These are phyloP conservation scores for Reticulitermes lucifugus DNA, from an alignment of 2,888 invertebrate species.

Conservation along the genomic window DNA sequence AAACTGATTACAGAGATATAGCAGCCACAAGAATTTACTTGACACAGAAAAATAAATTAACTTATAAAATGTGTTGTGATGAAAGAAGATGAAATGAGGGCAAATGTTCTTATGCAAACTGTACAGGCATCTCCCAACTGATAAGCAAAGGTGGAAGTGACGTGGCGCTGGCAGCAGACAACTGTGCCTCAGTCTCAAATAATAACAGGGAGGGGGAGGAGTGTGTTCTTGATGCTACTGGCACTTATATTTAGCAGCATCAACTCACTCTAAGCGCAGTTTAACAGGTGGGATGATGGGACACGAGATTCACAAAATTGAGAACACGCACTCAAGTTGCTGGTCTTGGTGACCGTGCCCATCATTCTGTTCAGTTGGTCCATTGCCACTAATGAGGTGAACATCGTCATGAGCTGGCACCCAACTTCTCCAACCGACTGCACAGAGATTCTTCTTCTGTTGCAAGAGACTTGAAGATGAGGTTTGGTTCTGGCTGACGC, in stretches of 20 bases:
- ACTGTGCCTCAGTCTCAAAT: conserved; percentile 18
- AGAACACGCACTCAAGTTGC: background rate
- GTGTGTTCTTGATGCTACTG: conserved; percentile 12
- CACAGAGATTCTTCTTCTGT: conserved; percentile 62
- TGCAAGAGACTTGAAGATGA: conserved; percentile 56
- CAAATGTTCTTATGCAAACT: background rate
- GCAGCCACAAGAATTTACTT: background rate
- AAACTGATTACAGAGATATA: background rate
- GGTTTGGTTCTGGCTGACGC: conserved; percentile 58
- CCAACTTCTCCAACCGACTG: conserved; percentile 60
- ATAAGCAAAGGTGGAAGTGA: conserved; percentile 9
- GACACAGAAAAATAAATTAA: conserved; percentile 17
- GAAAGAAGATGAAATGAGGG: conserved; percentile 11
- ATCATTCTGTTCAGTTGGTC: background rate
- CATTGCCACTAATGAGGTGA: conserved; percentile 47
- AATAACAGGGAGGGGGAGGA: conserved; percentile 14
- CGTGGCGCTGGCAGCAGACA: background rate
- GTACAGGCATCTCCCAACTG: conserved; percentile 11
- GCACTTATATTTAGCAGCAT: background rate
- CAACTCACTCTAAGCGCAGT: conserved; percentile 21
- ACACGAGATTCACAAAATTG: conserved; percentile 6
- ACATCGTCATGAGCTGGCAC: conserved; percentile 62
- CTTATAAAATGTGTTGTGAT: background rate
- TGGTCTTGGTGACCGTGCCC: conserved; percentile 4
- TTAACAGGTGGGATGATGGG: conserved; percentile 26